Conservation (phyloP, 2,797 vertebrate species). For the Sphenopsis melanotis region DNA sequence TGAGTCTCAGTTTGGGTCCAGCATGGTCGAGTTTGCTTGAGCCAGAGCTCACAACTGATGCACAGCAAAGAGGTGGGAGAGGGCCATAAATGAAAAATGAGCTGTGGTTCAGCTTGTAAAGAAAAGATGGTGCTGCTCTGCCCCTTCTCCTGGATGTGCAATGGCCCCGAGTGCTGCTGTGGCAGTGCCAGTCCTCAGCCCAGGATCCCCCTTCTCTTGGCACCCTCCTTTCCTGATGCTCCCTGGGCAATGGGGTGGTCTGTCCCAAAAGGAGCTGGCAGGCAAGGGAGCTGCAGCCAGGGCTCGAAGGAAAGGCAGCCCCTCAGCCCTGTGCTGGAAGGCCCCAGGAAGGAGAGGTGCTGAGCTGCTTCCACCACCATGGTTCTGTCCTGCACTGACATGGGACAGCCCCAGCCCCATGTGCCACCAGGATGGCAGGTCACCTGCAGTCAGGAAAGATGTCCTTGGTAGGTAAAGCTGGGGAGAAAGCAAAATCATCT, state of each 20-base stretch:
- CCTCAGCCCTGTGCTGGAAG: not conserved
- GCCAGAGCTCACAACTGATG: not conserved
- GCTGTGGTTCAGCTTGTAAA: not conserved
- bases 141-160: not conserved
- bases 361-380: not conserved
- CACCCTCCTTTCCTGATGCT: not conserved
- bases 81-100: fast-evolving
- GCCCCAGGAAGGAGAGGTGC: not conserved
- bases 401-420: not conserved
- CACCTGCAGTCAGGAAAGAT: not conserved
- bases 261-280: not conserved
- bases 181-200: fast-evolving
- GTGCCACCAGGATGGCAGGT: not conserved
- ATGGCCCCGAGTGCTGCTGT: not conserved
- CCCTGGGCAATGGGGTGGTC: not conserved
- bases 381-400: not conserved
- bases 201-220: not conserved
- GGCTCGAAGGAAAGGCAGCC: fast-evolving
- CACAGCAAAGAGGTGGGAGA: not conserved
- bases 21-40: not conserved
- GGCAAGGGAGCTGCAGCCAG: not conserved
- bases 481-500: not conserved
- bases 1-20: not conserved
- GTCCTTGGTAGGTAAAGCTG: not conserved
- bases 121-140: not conserved